phyloP scores from a whole-genome alignment of 1,140 invertebrate genomes.

The Adelges cooleyi region DNA sequence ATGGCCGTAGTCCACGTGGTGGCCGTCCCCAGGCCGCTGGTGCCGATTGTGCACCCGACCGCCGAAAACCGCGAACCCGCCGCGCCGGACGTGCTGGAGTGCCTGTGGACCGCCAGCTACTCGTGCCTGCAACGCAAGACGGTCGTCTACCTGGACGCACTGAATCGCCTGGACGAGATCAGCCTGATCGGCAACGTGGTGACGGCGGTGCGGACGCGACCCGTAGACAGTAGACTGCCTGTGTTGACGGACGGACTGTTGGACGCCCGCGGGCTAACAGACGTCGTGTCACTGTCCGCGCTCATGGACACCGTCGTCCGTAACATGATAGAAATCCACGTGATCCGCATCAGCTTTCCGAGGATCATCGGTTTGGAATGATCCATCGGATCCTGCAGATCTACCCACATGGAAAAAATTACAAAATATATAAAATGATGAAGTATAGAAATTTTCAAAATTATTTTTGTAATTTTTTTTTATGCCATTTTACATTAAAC shows the following conservation, averaged over 20 bases:
- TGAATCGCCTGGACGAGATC: slow-evolving; percentile 15
- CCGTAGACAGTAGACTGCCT: not conserved
- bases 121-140: slow-evolving; percentile 26
- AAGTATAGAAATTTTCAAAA: too few relatives aligned
- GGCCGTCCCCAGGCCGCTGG: not conserved
- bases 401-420: too few relatives aligned
- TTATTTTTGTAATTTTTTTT: too few relatives aligned
- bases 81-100: slow-evolving; percentile 9
- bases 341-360: slow-evolving; percentile 14
- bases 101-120: slow-evolving; percentile 13
- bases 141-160: slow-evolving; percentile 20
- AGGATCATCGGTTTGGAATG: slow-evolving; percentile 12
- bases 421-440: too few relatives aligned
- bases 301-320: slow-evolving; percentile 17
- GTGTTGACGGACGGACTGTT: slow-evolving; percentile 21
- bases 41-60: not conserved
- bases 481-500: too few relatives aligned
- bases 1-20: not conserved
- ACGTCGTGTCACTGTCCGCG: not conserved
- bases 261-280: slow-evolving; percentile 1
- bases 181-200: slow-evolving; percentile 18
- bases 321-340: slow-evolving; percentile 3
- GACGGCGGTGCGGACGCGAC: slow-evolving; percentile 10
- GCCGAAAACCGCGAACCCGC: not conserved
- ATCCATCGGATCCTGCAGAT: too few relatives aligned